A percentile compares a stretch with the other conserved stretches of the same genome.
These are phyloP conservation scores for Helicoverpa armigera DNA, from an alignment of 1,140 invertebrate genomes.

Conservation along the genomic window DNA sequence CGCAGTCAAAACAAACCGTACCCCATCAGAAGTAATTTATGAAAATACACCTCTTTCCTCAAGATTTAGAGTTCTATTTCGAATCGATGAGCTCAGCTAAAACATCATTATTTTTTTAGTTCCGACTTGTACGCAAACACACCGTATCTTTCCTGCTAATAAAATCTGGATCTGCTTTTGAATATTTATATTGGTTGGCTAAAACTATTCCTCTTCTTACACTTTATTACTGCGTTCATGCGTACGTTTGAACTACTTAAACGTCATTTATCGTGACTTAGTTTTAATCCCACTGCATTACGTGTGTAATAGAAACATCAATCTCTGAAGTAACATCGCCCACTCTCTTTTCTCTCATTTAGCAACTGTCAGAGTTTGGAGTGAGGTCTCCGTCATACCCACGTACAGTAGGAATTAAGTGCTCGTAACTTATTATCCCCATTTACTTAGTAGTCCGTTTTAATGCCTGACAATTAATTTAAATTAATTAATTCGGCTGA, in stretches of 20 bases:
- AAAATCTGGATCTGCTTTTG: constrained; percentile 29
- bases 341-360: constrained; percentile 51
- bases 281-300: neutral
- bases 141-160: constrained; percentile 51
- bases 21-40: constrained; percentile 33
- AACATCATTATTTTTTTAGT: constrained; percentile 45
- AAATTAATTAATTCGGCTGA: constrained; percentile 20
- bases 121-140: constrained; percentile 42
- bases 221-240: neutral
- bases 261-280: constrained; percentile 3
- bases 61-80: constrained; percentile 50
- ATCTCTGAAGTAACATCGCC: constrained; percentile 49
- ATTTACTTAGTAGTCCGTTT: constrained; percentile 35
- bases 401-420: constrained; percentile 37
- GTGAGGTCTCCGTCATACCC: constrained; percentile 16
- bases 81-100: constrained; percentile 5
- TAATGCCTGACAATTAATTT: constrained; percentile 24
- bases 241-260: neutral
- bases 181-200: constrained; percentile 26
- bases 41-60: constrained; percentile 58
- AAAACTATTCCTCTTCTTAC: constrained; percentile 34
- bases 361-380: constrained; percentile 50
- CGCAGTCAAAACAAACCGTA: constrained; percentile 79
- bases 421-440: constrained; percentile 24
- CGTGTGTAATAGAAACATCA: constrained; percentile 50